Base-by-base conservation (phyloP, 1,140 invertebrate species). In the Cecropterus lyciades region DNA sequence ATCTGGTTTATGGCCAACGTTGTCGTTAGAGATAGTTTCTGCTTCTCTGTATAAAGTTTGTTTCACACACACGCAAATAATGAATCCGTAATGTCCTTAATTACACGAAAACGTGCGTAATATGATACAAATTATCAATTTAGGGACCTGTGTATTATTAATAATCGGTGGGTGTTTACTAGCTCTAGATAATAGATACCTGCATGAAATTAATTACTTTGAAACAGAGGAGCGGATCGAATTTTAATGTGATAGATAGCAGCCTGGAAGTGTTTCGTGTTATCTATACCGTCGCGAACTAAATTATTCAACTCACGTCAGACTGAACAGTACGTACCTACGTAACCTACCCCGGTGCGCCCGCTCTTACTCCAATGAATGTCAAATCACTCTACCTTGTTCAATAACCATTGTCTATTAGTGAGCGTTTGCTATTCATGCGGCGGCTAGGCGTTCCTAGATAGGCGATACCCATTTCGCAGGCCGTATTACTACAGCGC, bases 321-420 rank as follows among this genome's bases (percentile, higher is more conserved):
- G 43, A 33, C 52, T 72, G 48, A 62, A 63, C 73, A 69, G 71
- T 72, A 67, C 59, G 52, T 75, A 71, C 65, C 11, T n/a, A 56
- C 65, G 24, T 63, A 62, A 17, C 56, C 53, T 30, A 30, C 27
- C 51, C 43, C 70, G 59, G 52, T 53, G 62, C 40, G 33, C 55
- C 66, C 75, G 73, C 70, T 52, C 37, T 73, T 63, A 65, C 74
- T 70, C 51, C 75, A 67, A 70, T 79, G 72, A 84, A 82, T 79
- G 80, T 68, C 68, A 75, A 84, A 82, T 79, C 27, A 30, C 27
- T 30, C 45, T 53, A 70, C 67, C 59, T 66, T 73, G 73, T 80
- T 78, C 82, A 77, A 76, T 79, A 80, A 75, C 73, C 69, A 80
- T 81, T 85, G 75, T 81, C 74, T 82, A 82, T 82, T 80, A 80